Percentiles rank a stretch among this genome's conserved stretches.
Evolutionary conservation across 1,140 invertebrate genomes (phyloP).

Genomic region (Drosophila athabasca): DNA sequence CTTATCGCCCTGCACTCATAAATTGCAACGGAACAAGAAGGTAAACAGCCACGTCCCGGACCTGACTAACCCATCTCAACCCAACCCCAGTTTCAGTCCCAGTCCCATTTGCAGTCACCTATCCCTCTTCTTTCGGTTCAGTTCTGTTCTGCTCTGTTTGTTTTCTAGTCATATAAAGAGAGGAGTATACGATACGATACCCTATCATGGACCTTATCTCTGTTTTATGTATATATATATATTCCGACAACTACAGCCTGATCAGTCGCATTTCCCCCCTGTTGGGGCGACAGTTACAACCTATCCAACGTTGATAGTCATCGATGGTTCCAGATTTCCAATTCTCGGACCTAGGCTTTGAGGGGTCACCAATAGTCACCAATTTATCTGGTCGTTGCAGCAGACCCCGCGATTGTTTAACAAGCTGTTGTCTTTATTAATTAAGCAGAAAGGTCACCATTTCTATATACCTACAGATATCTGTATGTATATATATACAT

Average conservation of each 20-base stretch:
- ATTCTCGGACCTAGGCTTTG: constrained; percentile 27
- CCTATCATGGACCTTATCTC: constrained; percentile 58
- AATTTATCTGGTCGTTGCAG: constrained; percentile 40
- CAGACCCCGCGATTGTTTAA: constrained; percentile 61
- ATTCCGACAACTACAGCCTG: constrained; percentile 26
- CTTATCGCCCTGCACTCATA: constrained; percentile 72
- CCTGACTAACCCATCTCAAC: constrained; percentile 63
- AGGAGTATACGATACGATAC: constrained; percentile 17
- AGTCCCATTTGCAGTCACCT: constrained; percentile 23
- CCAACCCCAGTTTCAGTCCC: constrained; percentile 6
- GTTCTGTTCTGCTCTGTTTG: constrained; percentile 43
- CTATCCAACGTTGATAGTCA: constrained; percentile 40
- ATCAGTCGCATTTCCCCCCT: constrained; percentile 57
- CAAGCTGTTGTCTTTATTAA: constrained; percentile 79
- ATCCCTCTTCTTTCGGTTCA: constrained; percentile 27
- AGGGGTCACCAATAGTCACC: constrained; percentile 9
- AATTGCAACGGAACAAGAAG: constrained; percentile 78
- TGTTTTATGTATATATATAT: constrained; percentile 59
- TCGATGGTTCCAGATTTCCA: constrained; percentile 43
- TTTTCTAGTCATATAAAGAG: constrained; percentile 55
- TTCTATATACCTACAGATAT: constrained; percentile 28
- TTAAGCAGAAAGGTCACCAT: constrained; percentile 75
- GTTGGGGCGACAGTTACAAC: constrained; percentile 12
- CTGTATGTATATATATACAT: constrained; percentile 25
- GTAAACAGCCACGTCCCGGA: constrained; percentile 56